Base-by-base conservation (phyloP, 2,888 invertebrate species). In the Agapostemon virescens region DNA sequence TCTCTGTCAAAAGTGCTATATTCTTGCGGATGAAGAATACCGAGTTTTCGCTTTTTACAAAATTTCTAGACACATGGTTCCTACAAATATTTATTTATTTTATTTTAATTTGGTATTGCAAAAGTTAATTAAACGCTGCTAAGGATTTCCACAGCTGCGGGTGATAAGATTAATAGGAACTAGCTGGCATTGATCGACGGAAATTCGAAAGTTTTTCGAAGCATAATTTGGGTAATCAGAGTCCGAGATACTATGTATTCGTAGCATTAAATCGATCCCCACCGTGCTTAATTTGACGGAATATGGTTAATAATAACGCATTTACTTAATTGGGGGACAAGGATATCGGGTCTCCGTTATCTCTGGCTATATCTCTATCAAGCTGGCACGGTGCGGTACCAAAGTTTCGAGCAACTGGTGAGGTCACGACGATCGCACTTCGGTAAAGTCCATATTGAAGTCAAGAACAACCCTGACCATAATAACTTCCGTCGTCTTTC, bases 271-370 rank as follows among this genome's bases (percentile, higher is more conserved):
- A 81, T 68, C 70, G 73, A 67, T 69, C 67, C 73, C 61, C n/a
- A 23, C 26, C 55, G 55, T 74, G 83, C 84, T 84, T 79, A 78
- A 61, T 36, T 42, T 67, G 73, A 72, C 88, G 84, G 85, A 88
- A 88, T 87, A 88, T 87, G 87, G 84, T 89, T 89, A 89, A 89
- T 88, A 88, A 89, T 89, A 89, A 89, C 85, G 89, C 87, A 88
- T 89, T 89, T 87, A 87, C 87, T 87, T 88, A 88, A 89, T 89
- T 89, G 89, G 83, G 71, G 79, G 80, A 72, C 78, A 78, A 70
- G 85, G 84, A 74, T 86, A 86, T 85, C 85, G 76, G 78, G 73
- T 78, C 77, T 63, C 52, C 74, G 23, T 73, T 86, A 86, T 86
- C 87, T 78, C 66, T 68, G 83, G 72, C 67, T 79, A 66, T 69